Conservation (phyloP, 2,113 vertebrate species). For the Antigone vipio region DNA sequence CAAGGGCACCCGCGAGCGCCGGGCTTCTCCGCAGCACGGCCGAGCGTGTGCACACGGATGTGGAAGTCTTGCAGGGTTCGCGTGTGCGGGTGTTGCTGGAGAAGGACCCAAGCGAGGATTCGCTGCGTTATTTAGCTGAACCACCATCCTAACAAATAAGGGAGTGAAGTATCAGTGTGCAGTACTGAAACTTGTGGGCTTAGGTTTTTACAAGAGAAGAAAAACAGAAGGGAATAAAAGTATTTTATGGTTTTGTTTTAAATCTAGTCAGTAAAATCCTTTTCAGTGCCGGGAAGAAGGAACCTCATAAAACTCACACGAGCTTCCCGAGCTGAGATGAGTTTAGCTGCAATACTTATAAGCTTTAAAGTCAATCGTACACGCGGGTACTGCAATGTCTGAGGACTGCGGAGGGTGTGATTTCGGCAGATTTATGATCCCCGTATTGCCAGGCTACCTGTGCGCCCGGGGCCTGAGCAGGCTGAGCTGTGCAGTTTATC, state of each 20-base stretch:
- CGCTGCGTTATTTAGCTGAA: background rate
- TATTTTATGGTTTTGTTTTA: background rate
- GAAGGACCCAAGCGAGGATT: background rate
- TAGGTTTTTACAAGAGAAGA: background rate
- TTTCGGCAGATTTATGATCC: background rate
- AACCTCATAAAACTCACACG: background rate
- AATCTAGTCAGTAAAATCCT: background rate
- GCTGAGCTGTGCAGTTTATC: background rate
- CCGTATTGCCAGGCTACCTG: background rate
- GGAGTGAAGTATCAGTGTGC: background rate
- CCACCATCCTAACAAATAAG: background rate
- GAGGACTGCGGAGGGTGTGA: background rate
- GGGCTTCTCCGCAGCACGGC: background rate
- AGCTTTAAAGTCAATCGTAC: background rate
- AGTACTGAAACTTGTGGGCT: background rate
- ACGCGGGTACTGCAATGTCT: fast-evolving
- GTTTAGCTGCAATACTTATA: background rate
- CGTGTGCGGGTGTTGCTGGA: fast-evolving
- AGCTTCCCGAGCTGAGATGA: fast-evolving
- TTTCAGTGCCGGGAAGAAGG: background rate
- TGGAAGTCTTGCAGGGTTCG: background rate
- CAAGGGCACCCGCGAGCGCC: background rate
- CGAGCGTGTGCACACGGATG: fast-evolving
- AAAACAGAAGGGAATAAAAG: background rate
- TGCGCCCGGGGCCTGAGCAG: background rate